These are phyloP conservation scores for Thymelicus sylvestris DNA, from an alignment of 2,888 invertebrate genomes.

Conservation along the genomic window DNA sequence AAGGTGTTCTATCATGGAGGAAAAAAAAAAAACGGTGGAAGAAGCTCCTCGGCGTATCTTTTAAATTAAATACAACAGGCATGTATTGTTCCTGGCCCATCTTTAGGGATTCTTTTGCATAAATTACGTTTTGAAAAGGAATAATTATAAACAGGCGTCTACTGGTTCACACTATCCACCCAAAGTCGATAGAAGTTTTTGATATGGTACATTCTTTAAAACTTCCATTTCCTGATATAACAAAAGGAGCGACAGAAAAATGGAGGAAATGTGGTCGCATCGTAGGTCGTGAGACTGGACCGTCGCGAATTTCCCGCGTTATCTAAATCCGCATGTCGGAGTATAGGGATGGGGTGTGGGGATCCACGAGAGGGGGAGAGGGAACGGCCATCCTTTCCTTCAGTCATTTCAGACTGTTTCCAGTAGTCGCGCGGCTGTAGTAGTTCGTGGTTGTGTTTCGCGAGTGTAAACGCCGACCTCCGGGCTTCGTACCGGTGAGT, in stretches of 20 bases:
- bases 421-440: slow-evolving; percentile 6
- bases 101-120: no score
- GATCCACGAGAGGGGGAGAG: slow-evolving; percentile 14
- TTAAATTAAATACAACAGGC: no score
- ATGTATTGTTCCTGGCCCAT: no score
- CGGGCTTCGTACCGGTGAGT: slow-evolving; percentile 33
- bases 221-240: no score
- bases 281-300: slow-evolving; percentile 10
- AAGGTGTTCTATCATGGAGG: no score
- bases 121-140: no score
- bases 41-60: no score
- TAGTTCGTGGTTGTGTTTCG: slow-evolving; percentile 8
- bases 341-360: slow-evolving; percentile 23
- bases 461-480: slow-evolving; percentile 13
- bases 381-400: slow-evolving; percentile 12
- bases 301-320: slow-evolving; percentile 29
- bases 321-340: slow-evolving; percentile 34
- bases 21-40: no score
- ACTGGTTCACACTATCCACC: no score
- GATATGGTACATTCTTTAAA: no score
- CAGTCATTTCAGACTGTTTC: slow-evolving; percentile 8
- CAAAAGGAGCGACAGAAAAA: neutral
- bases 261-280: neutral
- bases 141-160: no score
- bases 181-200: no score